These are phyloP conservation scores for Nipponacmea schrenckii DNA, from an alignment of 2,888 invertebrate species.

Conservation along the genomic window DNA sequence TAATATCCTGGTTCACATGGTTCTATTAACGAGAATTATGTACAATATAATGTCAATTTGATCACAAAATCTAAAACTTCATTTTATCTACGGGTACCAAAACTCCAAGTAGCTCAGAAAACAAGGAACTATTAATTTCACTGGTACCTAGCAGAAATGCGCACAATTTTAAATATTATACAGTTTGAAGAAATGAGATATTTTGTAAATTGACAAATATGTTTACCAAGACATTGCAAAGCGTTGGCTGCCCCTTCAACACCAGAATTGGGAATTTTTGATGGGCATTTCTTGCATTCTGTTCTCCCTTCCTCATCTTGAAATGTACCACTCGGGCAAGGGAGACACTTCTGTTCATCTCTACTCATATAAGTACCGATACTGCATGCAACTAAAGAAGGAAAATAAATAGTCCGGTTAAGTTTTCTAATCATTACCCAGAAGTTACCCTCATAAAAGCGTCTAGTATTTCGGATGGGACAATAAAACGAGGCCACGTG, in stretches of 20 bases:
- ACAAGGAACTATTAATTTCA: no score
- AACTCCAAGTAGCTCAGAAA: no score
- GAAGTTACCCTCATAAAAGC: no score
- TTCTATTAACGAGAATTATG: slow-evolving; percentile 45
- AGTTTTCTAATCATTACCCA: no score
- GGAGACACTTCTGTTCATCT: slow-evolving; percentile 44
- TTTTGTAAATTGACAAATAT: no score
- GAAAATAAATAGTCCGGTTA: background rate
- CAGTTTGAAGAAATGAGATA: no score
- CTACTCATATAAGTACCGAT: slow-evolving; percentile 61
- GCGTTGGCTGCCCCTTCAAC: slow-evolving; percentile 53
- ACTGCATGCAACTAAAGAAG: slow-evolving; percentile 63
- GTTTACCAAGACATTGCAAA: slow-evolving; percentile 54
- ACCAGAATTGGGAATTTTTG: slow-evolving; percentile 43
- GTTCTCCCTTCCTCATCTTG: slow-evolving; percentile 62
- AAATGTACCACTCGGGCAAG: slow-evolving; percentile 64
- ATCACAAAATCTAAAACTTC: no score
- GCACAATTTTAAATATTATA: no score
- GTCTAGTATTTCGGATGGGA: no score
- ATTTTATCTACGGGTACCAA: no score
- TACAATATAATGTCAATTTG: background rate
- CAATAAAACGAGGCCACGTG: no score
- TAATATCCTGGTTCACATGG: slow-evolving; percentile 65
- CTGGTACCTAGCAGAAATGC: no score
- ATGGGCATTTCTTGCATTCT: slow-evolving; percentile 57